Conservation (phyloP, 35 echinoderm and acorn worm genomes). For the Apostichopus parvimensis region DNA sequence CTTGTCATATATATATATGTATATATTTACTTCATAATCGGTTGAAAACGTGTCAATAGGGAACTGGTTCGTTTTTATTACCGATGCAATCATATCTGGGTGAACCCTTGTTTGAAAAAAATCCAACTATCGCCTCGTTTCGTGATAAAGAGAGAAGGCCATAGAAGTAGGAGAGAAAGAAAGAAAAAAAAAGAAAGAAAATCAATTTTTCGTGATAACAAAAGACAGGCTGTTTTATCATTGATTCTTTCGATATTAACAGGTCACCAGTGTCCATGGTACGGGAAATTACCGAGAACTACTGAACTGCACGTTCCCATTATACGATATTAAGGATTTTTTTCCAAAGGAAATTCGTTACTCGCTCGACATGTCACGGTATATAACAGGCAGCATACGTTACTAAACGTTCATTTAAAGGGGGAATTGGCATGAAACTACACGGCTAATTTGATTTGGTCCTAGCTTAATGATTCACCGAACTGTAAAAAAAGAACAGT, state of each 20-base stretch:
- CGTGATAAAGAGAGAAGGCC: not conserved
- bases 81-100: slow-evolving; percentile 20
- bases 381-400: not conserved
- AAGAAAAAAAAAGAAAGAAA: not conserved
- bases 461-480: slow-evolving; percentile 31
- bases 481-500: not conserved
- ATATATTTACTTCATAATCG: not conserved
- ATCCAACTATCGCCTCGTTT: slow-evolving; percentile 6
- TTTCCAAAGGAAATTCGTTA: slow-evolving; percentile 13
- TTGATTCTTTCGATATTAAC: slow-evolving; percentile 40
- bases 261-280: slow-evolving; percentile 18
- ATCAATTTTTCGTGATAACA: slow-evolving; percentile 43
- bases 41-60: not conserved
- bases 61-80: slow-evolving; percentile 35
- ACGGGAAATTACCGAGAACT: slow-evolving; percentile 13
- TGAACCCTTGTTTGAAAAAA: slow-evolving; percentile 26
- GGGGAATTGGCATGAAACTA: slow-evolving; percentile 33
- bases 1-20: not conserved
- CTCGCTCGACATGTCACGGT: slow-evolving; percentile 35
- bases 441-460: slow-evolving; percentile 51
- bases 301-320: slow-evolving; percentile 31
- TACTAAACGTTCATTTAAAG: slow-evolving; percentile 31
- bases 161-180: not conserved
- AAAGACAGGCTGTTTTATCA: slow-evolving; percentile 26
- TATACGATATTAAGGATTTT: not conserved